Conservation (phyloP, 1,140 invertebrate genomes). For the Drosophila varians region DNA sequence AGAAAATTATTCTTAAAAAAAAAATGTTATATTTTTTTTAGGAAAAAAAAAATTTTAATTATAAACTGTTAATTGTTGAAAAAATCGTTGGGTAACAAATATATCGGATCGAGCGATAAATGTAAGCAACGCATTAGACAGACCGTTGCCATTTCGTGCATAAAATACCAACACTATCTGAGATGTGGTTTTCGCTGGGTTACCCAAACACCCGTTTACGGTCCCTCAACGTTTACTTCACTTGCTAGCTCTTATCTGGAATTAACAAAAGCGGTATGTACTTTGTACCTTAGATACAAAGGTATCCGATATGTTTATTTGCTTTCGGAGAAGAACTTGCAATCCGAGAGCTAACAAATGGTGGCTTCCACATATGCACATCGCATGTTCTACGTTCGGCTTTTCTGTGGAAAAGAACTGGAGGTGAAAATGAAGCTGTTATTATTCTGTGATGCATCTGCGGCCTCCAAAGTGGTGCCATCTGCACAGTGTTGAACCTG, state of each 20-base stretch:
- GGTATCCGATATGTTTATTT: background rate
- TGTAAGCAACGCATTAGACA: background rate
- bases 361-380: background rate
- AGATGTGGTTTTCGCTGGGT: background rate
- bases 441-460: background rate
- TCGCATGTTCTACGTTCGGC: background rate
- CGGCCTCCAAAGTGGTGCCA: background rate
- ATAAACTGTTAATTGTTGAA: no score
- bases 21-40: no score
- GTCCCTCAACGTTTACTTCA: background rate
- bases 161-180: background rate
- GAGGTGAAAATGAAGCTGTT: no score
- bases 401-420: no score
- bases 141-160: background rate
- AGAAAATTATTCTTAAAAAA: no score
- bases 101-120: no score
- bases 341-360: background rate
- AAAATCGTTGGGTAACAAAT: no score
- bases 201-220: no score
- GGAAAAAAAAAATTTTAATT: background rate
- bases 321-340: background rate
- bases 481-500: constrained; percentile 1
- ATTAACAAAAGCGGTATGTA: background rate
- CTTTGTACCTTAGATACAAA: background rate
- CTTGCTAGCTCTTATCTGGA: background rate